Percentiles rank a stretch among this genome's conserved stretches.
phyloP scores from a whole-genome alignment of 1,140 invertebrate species.

The Lamellibrachia luymesi region DNA sequence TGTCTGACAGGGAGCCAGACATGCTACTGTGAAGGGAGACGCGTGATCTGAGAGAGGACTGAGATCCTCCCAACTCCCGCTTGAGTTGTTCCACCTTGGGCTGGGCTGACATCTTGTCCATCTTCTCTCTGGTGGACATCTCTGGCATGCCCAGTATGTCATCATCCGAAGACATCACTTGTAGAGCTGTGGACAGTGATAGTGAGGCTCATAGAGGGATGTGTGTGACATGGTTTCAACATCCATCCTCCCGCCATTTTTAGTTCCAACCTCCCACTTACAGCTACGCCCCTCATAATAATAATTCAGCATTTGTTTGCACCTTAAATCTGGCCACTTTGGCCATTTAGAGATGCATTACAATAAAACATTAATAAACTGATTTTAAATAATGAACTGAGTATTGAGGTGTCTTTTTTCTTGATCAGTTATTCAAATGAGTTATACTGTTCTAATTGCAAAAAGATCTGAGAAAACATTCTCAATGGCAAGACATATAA shows the following conservation, averaged over 20 bases:
- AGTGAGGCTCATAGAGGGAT: no score
- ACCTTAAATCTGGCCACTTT: no score
- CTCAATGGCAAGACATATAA: neutral
- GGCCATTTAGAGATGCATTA: no score
- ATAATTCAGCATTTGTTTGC: no score
- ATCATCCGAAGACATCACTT: neutral
- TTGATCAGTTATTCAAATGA: neutral
- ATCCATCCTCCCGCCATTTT: no score
- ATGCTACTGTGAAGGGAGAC: constrained; percentile 6
- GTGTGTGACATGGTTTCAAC: no score
- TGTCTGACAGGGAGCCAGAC: neutral
- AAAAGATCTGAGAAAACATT: neutral
- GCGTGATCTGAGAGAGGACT: neutral
- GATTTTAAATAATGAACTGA: no score
- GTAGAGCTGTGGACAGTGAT: neutral
- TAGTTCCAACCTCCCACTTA: no score
- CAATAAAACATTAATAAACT: no score
- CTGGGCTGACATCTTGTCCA: constrained; percentile 9
- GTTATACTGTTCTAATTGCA: neutral
- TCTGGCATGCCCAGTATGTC: neutral
- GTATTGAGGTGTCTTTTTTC: no score
- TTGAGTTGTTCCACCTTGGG: neutral
- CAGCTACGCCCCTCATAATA: no score
- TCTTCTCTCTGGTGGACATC: constrained; percentile 15
- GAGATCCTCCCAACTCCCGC: neutral